Base-by-base conservation (phyloP, 2,113 vertebrate species). In the Microcebus murinus region DNA sequence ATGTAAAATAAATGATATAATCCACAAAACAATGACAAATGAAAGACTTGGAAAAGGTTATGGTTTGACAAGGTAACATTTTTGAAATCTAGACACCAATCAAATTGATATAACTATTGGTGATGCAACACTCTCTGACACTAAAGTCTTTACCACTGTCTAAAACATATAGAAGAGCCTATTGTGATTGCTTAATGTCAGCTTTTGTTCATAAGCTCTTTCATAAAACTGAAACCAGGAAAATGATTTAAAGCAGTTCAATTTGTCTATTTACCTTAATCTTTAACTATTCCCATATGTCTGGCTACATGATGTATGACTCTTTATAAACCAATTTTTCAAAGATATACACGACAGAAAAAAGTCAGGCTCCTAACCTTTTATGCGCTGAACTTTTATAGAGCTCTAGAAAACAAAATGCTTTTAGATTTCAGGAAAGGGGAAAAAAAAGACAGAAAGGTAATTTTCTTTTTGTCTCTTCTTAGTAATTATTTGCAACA, bases 211-310 rank as follows among this genome's bases (percentile, higher is more conserved):
- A 98, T 98, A 98, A 98, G 97, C 98, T 98, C 98, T 98, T 99
- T 99, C 97, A 99, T 99, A 99, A 99, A 98, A 98, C 96, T 98
- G 98, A 98, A 99, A 98, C 96, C 82, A 98, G 97, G 98, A 98
- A 98, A 99, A 99, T 99, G 98, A 99, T 99, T 99, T 99, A 98
- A 99, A 99, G 98, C 98, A 98, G 98, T 98, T 98, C 98, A 99
- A 99, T 99, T 99, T 99, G 98, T 99, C 98, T 98, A 98, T 99
- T 99, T 99, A 98, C 98, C 98, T 99, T 99, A 99, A 99, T 99
- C 98, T 98, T 98, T 98, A 99, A 98, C 98, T 99, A 98, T 99
- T 99, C 98, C 98, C 98, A 98, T 99, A 99, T 97, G 98, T 98
- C 98, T 98, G 95, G 98, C 98, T 98, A 98, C 97, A 98, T 99